phyloP scores from a whole-genome alignment of 2,797 vertebrate genomes.

The Rhabdophis nuchalis region DNA sequence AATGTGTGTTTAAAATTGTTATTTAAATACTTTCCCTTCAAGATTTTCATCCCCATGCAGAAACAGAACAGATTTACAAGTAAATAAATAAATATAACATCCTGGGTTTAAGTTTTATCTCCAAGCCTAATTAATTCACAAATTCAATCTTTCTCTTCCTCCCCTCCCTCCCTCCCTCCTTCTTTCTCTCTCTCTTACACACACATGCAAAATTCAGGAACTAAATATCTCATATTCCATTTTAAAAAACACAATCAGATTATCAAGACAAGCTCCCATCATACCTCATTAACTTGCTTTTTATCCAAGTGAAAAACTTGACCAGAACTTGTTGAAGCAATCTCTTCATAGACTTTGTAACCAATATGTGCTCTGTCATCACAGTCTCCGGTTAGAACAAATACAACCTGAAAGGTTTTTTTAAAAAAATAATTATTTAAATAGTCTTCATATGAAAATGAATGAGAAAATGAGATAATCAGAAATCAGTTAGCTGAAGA shows the following conservation, averaged over 20 bases:
- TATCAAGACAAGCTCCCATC: slow-evolving; percentile 13
- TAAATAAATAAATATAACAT: neutral
- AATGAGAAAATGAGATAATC: neutral
- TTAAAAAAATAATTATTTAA: slow-evolving; percentile 1
- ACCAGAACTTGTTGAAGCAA: slow-evolving; percentile 96
- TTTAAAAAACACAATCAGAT: neutral
- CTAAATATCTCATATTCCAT: neutral
- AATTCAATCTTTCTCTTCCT: neutral
- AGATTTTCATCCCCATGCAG: neutral
- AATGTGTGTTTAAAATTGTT: neutral
- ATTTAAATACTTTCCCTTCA: neutral
- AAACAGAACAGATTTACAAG: neutral
- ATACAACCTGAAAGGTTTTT: slow-evolving; percentile 83
- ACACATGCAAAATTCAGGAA: neutral
- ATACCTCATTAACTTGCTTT: slow-evolving; percentile 98
- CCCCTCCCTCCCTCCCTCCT: neutral
- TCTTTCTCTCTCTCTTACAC: neutral
- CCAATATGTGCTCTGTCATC: slow-evolving; percentile 91
- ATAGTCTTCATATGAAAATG: neutral
- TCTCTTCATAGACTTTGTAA: slow-evolving; percentile 97
- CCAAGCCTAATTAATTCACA: neutral
- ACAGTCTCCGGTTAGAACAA: slow-evolving; percentile 97
- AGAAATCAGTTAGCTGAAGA: neutral
- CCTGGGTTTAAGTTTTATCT: neutral
- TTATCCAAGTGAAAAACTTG: slow-evolving; percentile 98